Base-by-base conservation (phyloP, 2,797 vertebrate species). In the Pelodytes ibericus region DNA sequence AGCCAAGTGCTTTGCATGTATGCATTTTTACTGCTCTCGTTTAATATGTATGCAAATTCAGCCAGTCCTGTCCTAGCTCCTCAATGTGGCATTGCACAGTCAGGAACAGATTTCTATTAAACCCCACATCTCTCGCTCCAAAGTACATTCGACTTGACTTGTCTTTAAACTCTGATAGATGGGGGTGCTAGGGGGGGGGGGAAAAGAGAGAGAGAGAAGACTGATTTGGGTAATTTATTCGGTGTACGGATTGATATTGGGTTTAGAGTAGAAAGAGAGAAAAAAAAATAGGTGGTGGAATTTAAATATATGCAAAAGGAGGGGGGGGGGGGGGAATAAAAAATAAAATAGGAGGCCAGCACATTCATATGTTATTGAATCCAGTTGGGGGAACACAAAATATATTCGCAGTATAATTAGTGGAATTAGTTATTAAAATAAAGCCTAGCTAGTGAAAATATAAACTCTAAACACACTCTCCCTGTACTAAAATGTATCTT, bases 11-110 rank as follows among this genome's bases (percentile, higher is more conserved):
- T 88, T 91, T 89, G 91, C 90, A 88, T 89, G 93, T 93, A 92
- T 92, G 90, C 90, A 93, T 95, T 94, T 95, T 95, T 92, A 91
- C 93, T 90, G 93, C 94, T 91, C 87, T 93, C 90, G 92, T 94
- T 96, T 96, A 96, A 96, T 96, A 96, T 96, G 95, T 95, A 96
- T 96, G 95, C 95, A 96, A 96, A 96, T 96, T 92, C 89, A 87
- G 88, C 91, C 89, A 88, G 91, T 92, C 92, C 93, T 91, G 91
- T 90, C 90, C 91, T 90, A 89, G 83, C 86, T 86, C 84, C 86
- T 86, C 84, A 90, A 91, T 93, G 90, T 92, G 91, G 91, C 92
- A 92, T 88, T 90, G 93, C 93, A 92, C 93, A 94, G 94, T 93
- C 93, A 91, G 94, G 89, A 92, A 91, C 91, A 88, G 86, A 88